Conservation (phyloP, 2,797 vertebrate genomes). For the Girardinus metallicus region DNA sequence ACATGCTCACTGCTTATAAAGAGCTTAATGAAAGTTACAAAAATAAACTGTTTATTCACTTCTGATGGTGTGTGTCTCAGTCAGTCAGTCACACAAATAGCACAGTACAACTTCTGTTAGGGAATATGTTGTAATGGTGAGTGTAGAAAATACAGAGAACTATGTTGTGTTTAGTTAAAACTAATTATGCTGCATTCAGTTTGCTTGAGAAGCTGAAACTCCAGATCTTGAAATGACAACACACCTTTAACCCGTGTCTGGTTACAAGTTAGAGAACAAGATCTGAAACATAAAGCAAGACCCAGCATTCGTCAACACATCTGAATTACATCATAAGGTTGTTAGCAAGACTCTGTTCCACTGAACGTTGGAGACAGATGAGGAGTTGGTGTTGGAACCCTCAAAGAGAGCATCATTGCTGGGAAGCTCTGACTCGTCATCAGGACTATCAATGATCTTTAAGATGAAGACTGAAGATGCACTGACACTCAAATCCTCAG, state of each 20-base stretch:
- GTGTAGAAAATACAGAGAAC: neutral
- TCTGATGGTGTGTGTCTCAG: neutral
- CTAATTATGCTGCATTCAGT: neutral
- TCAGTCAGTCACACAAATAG: neutral
- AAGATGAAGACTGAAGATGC: neutral
- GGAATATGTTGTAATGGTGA: neutral
- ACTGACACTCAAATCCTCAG: neutral
- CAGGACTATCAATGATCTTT: neutral
- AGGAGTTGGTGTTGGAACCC: neutral
- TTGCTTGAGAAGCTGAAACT: neutral
- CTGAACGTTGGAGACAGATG: neutral
- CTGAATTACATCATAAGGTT: too few species aligned
- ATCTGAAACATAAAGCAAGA: neutral
- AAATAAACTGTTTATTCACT: neutral
- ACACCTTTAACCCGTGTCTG: neutral
- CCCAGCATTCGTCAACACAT: neutral
- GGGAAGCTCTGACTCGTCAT: neutral
- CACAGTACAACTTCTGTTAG: neutral
- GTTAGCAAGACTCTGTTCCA: neutral
- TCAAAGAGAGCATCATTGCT: neutral
- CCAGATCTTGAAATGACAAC: neutral
- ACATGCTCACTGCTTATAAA: neutral
- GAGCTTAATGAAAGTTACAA: neutral
- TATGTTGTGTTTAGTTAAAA: neutral
- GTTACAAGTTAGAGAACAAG: neutral